Evolutionary conservation across 2,113 vertebrate genomes (phyloP).

Genomic region (Ptychochromis oligacanthus): DNA sequence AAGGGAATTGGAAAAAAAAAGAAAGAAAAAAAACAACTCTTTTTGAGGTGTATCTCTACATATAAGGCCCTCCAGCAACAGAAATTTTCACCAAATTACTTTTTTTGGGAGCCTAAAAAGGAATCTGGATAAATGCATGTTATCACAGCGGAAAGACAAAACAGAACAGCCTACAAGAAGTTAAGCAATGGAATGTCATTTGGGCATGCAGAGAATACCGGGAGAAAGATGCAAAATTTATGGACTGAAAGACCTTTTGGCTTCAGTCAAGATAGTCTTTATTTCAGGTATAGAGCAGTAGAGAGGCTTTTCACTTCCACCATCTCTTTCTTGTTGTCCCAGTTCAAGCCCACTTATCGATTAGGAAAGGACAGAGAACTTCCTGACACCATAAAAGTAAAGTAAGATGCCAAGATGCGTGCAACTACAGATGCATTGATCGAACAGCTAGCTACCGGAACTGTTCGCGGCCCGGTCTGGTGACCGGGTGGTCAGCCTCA

Average conservation of each 20-base stretch:
- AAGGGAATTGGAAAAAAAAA: no score
- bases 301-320: background rate
- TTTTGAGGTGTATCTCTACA: no score
- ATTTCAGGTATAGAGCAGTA: background rate
- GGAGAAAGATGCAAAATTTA: background rate
- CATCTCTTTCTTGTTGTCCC: background rate
- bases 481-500: no score
- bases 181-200: background rate
- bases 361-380: background rate
- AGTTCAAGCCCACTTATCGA: background rate
- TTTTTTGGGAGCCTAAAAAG: no score
- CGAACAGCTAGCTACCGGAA: no score
- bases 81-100: no score
- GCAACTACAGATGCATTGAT: no score
- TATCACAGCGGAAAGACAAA: background rate
- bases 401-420: background rate
- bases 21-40: no score
- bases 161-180: background rate
- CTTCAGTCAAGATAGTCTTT: background rate
- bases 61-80: no score
- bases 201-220: background rate
- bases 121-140: no score
- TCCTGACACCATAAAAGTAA: background rate
- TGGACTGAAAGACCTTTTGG: background rate
- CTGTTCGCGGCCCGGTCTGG: no score